Evolutionary conservation across 2,888 invertebrate species (phyloP).

Genomic region (Crematogaster levior): DNA sequence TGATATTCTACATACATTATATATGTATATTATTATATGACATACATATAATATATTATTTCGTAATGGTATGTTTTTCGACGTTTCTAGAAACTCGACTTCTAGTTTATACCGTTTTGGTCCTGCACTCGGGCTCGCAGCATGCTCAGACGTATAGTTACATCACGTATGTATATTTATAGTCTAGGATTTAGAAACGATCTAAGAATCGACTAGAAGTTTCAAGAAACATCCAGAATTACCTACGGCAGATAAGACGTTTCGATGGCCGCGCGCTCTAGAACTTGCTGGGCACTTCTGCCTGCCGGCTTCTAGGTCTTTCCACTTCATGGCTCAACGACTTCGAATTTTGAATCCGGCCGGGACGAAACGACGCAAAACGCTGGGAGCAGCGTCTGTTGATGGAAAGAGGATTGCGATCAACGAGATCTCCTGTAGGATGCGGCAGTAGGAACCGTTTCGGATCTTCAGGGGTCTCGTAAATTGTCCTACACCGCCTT

Average conservation of each 20-base stretch:
- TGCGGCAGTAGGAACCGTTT: neutral
- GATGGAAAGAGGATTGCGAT: neutral
- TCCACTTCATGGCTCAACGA: conserved; percentile 9
- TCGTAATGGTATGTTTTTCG: no score
- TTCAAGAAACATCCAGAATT: neutral
- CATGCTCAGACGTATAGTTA: no score
- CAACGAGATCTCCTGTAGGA: neutral
- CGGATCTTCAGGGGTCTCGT: neutral
- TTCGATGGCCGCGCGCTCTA: neutral
- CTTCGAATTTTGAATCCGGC: conserved; percentile 28
- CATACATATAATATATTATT: no score
- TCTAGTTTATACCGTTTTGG: no score
- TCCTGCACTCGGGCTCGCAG: no score
- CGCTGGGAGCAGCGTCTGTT: neutral
- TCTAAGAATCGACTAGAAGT: neutral
- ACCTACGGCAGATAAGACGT: neutral
- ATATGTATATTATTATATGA: no score
- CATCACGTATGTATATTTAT: no score
- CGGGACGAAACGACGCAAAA: neutral
- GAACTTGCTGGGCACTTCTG: neutral
- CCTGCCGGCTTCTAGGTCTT: neutral
- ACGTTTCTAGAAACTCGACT: no score
- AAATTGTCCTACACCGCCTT: neutral
- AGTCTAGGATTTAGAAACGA: no score
- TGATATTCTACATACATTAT: no score